Evolutionary conservation across 2,888 invertebrate species (phyloP), one percentile per base, ranked within the genome.

Genomic region (Caenorhabditis plicata): DNA sequence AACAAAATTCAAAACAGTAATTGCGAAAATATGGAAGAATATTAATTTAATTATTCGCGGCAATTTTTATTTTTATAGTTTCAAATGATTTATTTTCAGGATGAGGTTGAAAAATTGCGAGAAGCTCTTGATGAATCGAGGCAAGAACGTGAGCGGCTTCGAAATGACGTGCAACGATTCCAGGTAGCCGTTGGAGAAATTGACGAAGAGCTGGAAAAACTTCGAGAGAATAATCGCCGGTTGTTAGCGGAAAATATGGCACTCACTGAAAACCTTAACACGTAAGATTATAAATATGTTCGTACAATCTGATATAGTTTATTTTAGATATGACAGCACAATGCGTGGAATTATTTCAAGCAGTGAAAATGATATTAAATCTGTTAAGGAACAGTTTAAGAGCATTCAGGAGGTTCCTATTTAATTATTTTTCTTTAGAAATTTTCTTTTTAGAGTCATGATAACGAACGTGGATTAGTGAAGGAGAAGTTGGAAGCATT

Each of bases 81-180:
- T n/a, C n/a, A n/a, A n/a, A n/a, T n/a, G n/a, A n/a, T n/a, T n/a
- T 32, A 13, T 11, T 36, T 67, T 32, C 31, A 73, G 70, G 56
- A 57, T n/a, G 72, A 73, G 33, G 65, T 76, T 27, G 60, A 66
- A n/a, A 64, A 64, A n/a, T 47, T 77, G 41, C 45, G 64, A 9
- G 25, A 45, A 8, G 67, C 69, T 1, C 43, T 77, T 17, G 71
- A 71, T 2, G 51, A 61, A 26, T 64, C 73, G 3, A 42, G 63
- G 41, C 23, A 46, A 1, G 74, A 76, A 32, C 52, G 74, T 7
- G 64, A 71, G n/a, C 40, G 54, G 17, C 53, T 77, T 11, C 23
- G 66, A 20, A 41, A 32, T 1, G 71, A 74, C 40, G 67, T 75
- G 7, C 56, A 61, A 17, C 36, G 44, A 19, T 77, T 72, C 57